These are phyloP conservation scores for Branchellion lobata DNA, from an alignment of 2,888 invertebrate genomes.

Conservation along the genomic window DNA sequence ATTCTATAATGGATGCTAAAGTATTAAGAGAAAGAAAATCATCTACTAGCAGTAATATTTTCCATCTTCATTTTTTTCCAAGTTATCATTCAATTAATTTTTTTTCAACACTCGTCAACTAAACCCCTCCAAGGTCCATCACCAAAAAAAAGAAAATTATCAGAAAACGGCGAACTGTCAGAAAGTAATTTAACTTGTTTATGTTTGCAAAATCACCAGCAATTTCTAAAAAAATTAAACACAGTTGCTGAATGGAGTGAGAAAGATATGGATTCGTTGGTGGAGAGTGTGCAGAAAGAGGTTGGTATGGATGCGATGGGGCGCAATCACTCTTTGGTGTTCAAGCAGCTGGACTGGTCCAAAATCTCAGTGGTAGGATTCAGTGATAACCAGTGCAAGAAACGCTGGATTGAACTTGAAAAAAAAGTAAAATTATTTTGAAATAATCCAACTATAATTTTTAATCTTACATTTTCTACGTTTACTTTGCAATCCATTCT, in stretches of 20 bases:
- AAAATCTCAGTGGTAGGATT: background rate
- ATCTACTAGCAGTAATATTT: no score
- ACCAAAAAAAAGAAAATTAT: background rate
- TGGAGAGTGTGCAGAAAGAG: background rate
- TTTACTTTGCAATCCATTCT: no score
- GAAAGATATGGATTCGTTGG: background rate
- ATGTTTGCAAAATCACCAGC: background rate
- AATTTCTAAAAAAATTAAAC: background rate
- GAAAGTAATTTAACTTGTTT: background rate
- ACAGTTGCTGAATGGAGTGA: background rate
- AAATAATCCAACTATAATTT: no score
- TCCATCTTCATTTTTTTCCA: no score
- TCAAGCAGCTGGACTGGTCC: background rate
- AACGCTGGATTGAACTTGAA: background rate
- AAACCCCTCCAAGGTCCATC: background rate
- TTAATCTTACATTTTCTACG: no score
- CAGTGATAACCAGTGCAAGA: background rate
- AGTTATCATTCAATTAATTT: no score
- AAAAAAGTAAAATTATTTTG: background rate
- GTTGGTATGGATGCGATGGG: background rate
- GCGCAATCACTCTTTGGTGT: background rate
- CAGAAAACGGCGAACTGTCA: background rate
- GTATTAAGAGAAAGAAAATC: no score
- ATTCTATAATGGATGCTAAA: no score
- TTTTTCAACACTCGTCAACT: no score